These are phyloP conservation scores for Parotia lawesii DNA, from an alignment of 2,113 vertebrate genomes.

Conservation along the genomic window DNA sequence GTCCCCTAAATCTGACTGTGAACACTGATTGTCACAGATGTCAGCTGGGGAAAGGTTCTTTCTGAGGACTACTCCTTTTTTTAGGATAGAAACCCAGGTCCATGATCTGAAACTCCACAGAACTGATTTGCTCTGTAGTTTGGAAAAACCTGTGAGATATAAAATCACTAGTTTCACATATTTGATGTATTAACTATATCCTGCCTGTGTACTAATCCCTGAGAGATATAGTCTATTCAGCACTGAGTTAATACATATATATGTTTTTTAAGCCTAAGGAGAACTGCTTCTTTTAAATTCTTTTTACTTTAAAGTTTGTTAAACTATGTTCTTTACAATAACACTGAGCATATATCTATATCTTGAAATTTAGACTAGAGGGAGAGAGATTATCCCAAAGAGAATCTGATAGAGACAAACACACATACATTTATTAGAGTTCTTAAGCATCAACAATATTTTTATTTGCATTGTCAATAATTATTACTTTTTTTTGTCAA, in stretches of 20 bases:
- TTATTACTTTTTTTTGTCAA: neutral
- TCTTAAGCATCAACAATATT: neutral
- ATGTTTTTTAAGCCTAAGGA: neutral
- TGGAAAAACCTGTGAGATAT: neutral
- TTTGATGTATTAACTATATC: neutral
- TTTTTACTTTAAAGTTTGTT: neutral
- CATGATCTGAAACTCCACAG: neutral
- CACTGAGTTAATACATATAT: neutral
- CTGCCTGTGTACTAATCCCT: neutral
- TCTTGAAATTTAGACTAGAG: neutral
- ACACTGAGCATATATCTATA: neutral
- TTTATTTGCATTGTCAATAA: neutral
- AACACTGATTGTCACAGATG: neutral
- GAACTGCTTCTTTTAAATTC: neutral
- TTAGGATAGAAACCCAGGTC: neutral
- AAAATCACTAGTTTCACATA: neutral
- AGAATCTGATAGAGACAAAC: neutral
- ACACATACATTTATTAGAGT: neutral
- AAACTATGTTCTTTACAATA: neutral
- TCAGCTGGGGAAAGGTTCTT: neutral
- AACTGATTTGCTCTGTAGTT: neutral
- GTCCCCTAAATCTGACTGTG: neutral
- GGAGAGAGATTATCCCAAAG: neutral
- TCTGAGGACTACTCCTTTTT: neutral
- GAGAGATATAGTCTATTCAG: neutral